Evolutionary conservation across 2,888 invertebrate genomes (phyloP).

Genomic region (Silvanus unidentatus): DNA sequence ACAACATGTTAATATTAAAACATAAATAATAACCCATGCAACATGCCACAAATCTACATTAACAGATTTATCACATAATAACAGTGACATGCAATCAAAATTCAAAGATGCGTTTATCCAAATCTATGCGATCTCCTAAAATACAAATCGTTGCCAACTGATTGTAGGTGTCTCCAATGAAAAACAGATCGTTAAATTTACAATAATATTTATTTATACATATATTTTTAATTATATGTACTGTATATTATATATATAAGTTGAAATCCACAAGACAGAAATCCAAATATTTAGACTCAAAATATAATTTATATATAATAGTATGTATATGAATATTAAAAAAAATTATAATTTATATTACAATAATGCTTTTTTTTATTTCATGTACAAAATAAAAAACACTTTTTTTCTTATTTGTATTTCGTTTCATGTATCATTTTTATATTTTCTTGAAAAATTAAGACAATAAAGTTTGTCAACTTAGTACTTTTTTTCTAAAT

Average conservation of each 20-base stretch:
- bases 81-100: too few relatives aligned
- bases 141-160: conserved; percentile 7
- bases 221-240: conserved; percentile 45
- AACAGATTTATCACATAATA: too few relatives aligned
- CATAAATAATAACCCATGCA: too few relatives aligned
- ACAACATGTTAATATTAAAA: too few relatives aligned
- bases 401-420: conserved; percentile 7
- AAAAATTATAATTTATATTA: conserved; percentile 38
- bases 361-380: conserved; percentile 25
- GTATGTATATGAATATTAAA: conserved; percentile 28
- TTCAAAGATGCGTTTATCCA: too few relatives aligned
- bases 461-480: conserved; percentile 32
- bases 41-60: too few relatives aligned
- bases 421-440: conserved; percentile 4
- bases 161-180: conserved; percentile 3
- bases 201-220: conserved; percentile 49
- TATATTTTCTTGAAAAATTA: conserved; percentile 19
- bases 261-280: conserved; percentile 49
- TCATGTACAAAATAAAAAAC: conserved; percentile 35
- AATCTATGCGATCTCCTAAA: conserved; percentile 1
- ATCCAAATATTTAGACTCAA: conserved; percentile 39
- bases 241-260: conserved; percentile 44
- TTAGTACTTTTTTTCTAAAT: conserved; percentile 41
- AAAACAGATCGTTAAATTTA: conserved; percentile 35
- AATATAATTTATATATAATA: conserved; percentile 35